Percentiles rank a stretch among this genome's conserved stretches.
Conservation (phyloP, 2,888 invertebrate genomes). For the Colostygia pectinataria region DNA sequence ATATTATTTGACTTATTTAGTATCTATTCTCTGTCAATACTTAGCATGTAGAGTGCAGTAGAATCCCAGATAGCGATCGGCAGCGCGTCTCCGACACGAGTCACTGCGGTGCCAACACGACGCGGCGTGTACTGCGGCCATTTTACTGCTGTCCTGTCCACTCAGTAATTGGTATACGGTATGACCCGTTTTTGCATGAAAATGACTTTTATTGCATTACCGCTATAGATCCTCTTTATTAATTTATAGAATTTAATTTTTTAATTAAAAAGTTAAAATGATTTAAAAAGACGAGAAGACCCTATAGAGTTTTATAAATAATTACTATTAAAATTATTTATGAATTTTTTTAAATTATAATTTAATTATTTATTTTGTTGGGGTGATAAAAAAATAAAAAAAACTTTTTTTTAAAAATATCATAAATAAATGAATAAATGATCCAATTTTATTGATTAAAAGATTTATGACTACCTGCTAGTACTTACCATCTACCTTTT, state of each 20-base stretch:
- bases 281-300: constrained; percentile 89
- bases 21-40: constrained; percentile 39
- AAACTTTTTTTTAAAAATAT: constrained; percentile 73
- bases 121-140: neutral
- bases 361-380: constrained; percentile 81
- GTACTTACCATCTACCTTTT: too few relatives aligned
- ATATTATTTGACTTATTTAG: neutral
- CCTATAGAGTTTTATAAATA: constrained; percentile 86
- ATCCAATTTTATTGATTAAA: too few relatives aligned
- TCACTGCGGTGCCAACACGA: constrained; percentile 27
- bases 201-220: too few relatives aligned
- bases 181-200: neutral
- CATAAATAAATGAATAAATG: constrained; percentile 67
- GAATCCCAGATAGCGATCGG: constrained; percentile 74
- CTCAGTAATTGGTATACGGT: constrained; percentile 1
- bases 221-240: too few relatives aligned
- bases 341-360: constrained; percentile 46
- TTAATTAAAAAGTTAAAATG: constrained; percentile 86
- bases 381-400: constrained; percentile 85
- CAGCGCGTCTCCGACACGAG: constrained; percentile 56
- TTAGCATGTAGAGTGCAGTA: constrained; percentile 39
- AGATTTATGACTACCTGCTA: too few relatives aligned
- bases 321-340: constrained; percentile 64
- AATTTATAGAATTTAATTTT: constrained; percentile 70
- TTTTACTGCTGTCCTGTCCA: neutral